These are phyloP conservation scores for Brachypterus glaber DNA, from an alignment of 2,888 invertebrate species.

Conservation along the genomic window DNA sequence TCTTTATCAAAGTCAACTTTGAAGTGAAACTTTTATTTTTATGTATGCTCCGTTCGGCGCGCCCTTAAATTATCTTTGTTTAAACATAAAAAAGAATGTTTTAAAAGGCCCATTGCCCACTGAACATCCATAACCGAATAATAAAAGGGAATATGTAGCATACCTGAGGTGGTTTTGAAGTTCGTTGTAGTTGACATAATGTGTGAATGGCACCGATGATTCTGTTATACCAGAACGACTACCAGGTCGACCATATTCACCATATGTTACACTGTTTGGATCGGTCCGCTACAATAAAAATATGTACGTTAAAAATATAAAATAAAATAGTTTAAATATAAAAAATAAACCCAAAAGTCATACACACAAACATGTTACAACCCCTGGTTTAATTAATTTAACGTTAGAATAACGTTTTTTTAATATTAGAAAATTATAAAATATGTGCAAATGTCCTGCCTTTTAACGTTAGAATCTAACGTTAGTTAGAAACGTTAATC, in stretches of 20 bases:
- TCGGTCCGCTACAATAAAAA: conserved; percentile 19
- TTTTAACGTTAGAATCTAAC: too few relatives aligned
- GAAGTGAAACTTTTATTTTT: too few relatives aligned
- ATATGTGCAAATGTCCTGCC: too few relatives aligned
- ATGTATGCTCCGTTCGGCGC: too few relatives aligned
- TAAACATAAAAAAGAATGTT: too few relatives aligned
- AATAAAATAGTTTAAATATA: background rate
- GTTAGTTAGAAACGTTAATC: too few relatives aligned
- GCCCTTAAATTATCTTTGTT: too few relatives aligned
- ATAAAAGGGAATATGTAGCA: conserved; percentile 30
- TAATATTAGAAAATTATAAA: too few relatives aligned
- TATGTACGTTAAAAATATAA: conserved; percentile 4
- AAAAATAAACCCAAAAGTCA: conserved; percentile 2
- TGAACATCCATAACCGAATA: conserved; percentile 9
- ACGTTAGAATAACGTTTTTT: too few relatives aligned
- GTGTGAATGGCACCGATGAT: conserved; percentile 46
- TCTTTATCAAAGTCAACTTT: too few relatives aligned
- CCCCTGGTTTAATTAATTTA: too few relatives aligned
- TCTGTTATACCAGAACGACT: conserved; percentile 47
- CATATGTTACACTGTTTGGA: conserved; percentile 27
- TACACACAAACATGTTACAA: too few relatives aligned
- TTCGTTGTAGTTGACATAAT: conserved; percentile 80
- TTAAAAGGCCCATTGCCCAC: conserved; percentile 12
- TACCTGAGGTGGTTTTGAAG: conserved; percentile 76
- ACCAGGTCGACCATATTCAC: conserved; percentile 44